Conservation (phyloP, 2,797 vertebrate genomes). For the Pampus argenteus region DNA sequence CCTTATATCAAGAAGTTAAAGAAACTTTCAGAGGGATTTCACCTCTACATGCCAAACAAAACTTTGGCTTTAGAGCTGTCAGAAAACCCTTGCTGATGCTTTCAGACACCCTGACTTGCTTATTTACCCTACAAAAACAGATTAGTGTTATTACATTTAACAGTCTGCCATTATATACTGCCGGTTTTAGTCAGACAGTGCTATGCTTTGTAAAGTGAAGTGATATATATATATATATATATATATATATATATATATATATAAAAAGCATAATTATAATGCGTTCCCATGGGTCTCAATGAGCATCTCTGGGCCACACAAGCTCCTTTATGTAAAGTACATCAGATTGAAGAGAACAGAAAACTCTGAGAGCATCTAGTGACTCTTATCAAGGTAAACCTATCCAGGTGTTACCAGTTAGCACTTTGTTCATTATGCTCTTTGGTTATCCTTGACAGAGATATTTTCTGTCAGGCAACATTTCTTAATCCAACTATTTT, state of each 20-base stretch:
- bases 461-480: slow-evolving; percentile 49
- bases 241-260: too few relatives aligned
- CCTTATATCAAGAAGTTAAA: slow-evolving; percentile 39
- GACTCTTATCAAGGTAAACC: slow-evolving; percentile 72
- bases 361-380: slow-evolving; percentile 40
- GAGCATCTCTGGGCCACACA: slow-evolving; percentile 47
- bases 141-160: slow-evolving; percentile 47
- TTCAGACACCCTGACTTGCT: slow-evolving; percentile 42
- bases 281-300: slow-evolving; percentile 52
- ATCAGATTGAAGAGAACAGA: slow-evolving; percentile 53
- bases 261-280: slow-evolving; percentile 35
- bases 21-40: slow-evolving; percentile 43
- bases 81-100: slow-evolving; percentile 40
- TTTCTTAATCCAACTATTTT: slow-evolving; percentile 19
- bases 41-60: slow-evolving; percentile 57
- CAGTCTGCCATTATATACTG: slow-evolving; percentile 43
- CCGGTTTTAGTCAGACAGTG: slow-evolving; percentile 19
- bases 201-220: slow-evolving; percentile 5
- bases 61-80: slow-evolving; percentile 42
- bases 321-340: slow-evolving; percentile 57
- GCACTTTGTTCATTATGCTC: slow-evolving; percentile 59
- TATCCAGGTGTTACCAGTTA: slow-evolving; percentile 60
- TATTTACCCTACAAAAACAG: slow-evolving; percentile 53
- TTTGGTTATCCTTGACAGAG: slow-evolving; percentile 39
- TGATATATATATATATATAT: too few relatives aligned